Base-by-base conservation (phyloP, 2,888 invertebrate species). In the Electrophaes corylata region DNA sequence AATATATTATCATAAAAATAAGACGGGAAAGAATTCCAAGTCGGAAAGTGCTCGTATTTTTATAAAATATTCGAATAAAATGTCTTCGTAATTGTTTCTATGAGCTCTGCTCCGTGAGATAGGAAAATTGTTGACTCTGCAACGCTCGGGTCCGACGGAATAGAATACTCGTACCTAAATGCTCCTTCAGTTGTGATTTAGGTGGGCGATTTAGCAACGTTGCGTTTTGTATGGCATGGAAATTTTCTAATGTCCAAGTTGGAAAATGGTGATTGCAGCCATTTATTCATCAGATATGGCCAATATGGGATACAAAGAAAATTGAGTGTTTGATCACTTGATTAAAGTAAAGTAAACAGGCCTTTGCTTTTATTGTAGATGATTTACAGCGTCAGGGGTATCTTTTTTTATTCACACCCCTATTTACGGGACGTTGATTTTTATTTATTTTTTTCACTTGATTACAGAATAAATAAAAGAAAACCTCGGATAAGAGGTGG, bases 81-180 rank as follows among this genome's bases (percentile, higher is more conserved):
- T 65, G 71, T 72, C 69, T 45, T 52, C 29, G 68, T 78, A 74
- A 77, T 76, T 74, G 73, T 75, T 72, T 68, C 68, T 66, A 73
- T 71, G 72, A 70, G 60, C 62, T 66, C 66, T 76, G 78, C 66
- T 59, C 54, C 50, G 56, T 46, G 60, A 75, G 78, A 77, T 77
- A 75, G 62, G 53, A 65, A 63, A 69, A 69, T 55, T 63, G 72
- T 63, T 60, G 66, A 69, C 66, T 66, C 52, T 43, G 67, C 72
- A 66, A 62, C 54, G 54, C 57, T 48, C 35, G 51, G 60, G 67
- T 69, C 64, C 66, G 56, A 63, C 54, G 51, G 65, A 70, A 67
- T 67, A 64, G 67, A 70, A 70, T 73, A 70, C 39, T 23, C 16
- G 16, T 33, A 39, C 63, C 54, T 62, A 56, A 66, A 70, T 68